A percentile compares a stretch with the other conserved stretches of the same genome.
Conservation (phyloP, 2,113 vertebrate species). For the Andinoacara biseriatus region DNA sequence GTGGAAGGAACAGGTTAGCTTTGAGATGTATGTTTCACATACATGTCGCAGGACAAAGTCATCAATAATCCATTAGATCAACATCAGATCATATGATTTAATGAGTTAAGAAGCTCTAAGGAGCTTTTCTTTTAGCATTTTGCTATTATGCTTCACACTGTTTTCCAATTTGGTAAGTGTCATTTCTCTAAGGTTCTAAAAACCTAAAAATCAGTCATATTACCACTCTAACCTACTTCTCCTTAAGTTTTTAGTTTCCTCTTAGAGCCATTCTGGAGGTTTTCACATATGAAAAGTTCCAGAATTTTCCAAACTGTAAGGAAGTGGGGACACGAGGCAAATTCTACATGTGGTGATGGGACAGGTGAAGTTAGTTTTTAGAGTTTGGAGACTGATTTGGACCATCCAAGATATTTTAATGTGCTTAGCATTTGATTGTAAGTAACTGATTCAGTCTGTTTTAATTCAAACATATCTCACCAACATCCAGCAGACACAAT, state of each 20-base stretch:
- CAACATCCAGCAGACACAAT: too few relatives aligned
- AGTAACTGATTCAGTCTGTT: too few relatives aligned
- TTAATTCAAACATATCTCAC: too few relatives aligned
- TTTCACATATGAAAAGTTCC: background rate
- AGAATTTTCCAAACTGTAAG: background rate
- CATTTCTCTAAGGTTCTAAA: background rate
- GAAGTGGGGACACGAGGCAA: background rate
- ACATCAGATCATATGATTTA: conserved; percentile 3
- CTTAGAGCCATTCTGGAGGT: background rate
- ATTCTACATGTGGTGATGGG: too few relatives aligned
- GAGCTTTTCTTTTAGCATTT: background rate
- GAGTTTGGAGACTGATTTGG: too few relatives aligned
- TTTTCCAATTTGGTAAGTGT: background rate
- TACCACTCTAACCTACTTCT: background rate
- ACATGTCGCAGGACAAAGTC: conserved; percentile 7
- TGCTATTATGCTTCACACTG: background rate
- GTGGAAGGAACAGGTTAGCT: conserved; percentile 37
- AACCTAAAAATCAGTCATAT: background rate
- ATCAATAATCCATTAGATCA: conserved; percentile 30
- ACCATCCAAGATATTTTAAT: too few relatives aligned
- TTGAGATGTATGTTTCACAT: conserved; percentile 37
- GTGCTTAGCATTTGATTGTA: too few relatives aligned
- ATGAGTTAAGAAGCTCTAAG: background rate
- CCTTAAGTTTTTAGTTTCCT: background rate
- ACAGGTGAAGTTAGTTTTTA: too few relatives aligned